These are phyloP conservation scores for Cheilosia scutellata DNA, from an alignment of 2,888 invertebrate genomes.

Conservation along the genomic window DNA sequence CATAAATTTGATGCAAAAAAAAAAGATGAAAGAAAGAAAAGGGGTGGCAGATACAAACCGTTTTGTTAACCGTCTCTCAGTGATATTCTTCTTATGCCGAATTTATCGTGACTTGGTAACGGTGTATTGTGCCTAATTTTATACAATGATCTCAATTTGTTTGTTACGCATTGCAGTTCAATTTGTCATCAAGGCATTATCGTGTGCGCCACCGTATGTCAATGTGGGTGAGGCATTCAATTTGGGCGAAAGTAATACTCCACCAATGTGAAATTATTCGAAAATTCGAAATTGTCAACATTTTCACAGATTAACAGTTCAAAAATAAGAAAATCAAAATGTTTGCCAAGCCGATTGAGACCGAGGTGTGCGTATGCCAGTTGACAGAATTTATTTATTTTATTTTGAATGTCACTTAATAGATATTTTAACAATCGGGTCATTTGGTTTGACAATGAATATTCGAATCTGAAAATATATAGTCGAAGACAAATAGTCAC, in stretches of 20 bases:
- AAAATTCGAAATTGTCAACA: slow-evolving; percentile 32
- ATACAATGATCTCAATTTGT: slow-evolving; percentile 49
- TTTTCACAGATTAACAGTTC: slow-evolving; percentile 19
- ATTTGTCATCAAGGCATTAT: slow-evolving; percentile 48
- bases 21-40: slow-evolving; percentile 3
- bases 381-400: slow-evolving; percentile 32
- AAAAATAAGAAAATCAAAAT: background rate
- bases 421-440: slow-evolving; percentile 23
- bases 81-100: background rate
- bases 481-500: background rate
- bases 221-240: slow-evolving; percentile 49
- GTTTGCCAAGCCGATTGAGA: slow-evolving; percentile 28
- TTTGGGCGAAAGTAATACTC: background rate
- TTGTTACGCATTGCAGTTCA: slow-evolving; percentile 60
- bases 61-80: background rate
- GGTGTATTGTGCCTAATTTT: slow-evolving; percentile 25
- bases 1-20: slow-evolving; percentile 17
- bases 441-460: slow-evolving; percentile 53
- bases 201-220: background rate
- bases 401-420: slow-evolving; percentile 45
- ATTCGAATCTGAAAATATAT: slow-evolving; percentile 28
- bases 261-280: slow-evolving; percentile 24
- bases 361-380: slow-evolving; percentile 8
- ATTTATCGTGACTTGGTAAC: slow-evolving; percentile 34
- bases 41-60: slow-evolving; percentile 1